Percentiles rank a stretch among this genome's conserved stretches.
phyloP scores from a whole-genome alignment of 2,113 vertebrate species.

The Phalacrocorax brasilianus region DNA sequence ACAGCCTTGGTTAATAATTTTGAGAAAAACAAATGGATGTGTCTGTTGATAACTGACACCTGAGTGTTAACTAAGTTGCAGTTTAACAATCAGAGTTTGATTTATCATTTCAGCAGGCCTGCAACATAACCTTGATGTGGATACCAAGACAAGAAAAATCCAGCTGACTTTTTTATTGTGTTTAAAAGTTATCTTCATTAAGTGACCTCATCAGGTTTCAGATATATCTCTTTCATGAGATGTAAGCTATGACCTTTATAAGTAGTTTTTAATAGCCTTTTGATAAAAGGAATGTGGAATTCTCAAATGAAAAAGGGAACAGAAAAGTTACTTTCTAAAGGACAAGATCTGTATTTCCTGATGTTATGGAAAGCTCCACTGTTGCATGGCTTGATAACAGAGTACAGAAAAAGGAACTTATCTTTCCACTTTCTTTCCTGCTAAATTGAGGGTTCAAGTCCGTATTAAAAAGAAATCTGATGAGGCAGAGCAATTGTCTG shows the following conservation, averaged over 20 bases:
- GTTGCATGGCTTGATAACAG: neutral
- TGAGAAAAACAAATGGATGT: neutral
- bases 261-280: neutral
- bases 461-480: neutral
- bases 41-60: neutral
- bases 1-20: neutral
- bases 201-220: neutral
- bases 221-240: neutral
- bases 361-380: neutral
- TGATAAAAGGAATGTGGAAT: neutral
- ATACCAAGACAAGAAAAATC: neutral
- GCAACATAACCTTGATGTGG: neutral
- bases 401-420: neutral
- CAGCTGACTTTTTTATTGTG: neutral
- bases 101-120: neutral
- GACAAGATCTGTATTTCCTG: neutral
- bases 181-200: neutral
- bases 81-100: neutral
- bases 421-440: neutral
- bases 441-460: neutral
- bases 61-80: neutral
- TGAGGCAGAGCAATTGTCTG: neutral
- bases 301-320: neutral
- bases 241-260: neutral
- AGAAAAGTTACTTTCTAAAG: neutral